phyloP scores from a whole-genome alignment of 2,888 invertebrate genomes.

The Catocala fraxini region DNA sequence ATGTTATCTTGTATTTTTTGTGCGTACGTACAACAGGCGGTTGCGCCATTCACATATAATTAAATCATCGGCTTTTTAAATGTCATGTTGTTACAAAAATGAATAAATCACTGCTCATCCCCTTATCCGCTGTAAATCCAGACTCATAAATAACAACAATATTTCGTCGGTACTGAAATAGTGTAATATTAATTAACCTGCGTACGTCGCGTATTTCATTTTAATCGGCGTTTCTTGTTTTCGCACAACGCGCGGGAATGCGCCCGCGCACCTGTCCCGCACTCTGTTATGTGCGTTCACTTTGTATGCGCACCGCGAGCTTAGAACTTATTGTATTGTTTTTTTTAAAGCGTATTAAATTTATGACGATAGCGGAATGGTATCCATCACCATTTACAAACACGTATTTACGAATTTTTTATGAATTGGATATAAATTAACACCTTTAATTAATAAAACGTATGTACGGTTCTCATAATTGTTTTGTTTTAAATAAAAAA shows the following conservation, averaged over 20 bases:
- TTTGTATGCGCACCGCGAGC: constrained; percentile 58
- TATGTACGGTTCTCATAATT: no score
- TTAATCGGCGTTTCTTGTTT: constrained; percentile 77
- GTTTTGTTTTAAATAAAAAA: no score
- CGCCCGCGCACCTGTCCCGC: constrained; percentile 75
- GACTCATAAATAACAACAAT: constrained; percentile 81
- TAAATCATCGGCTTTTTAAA: constrained; percentile 15
- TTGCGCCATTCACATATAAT: background rate
- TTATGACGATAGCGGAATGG: constrained; percentile 38
- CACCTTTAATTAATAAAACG: no score
- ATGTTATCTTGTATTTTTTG: background rate
- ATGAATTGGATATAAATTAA: constrained; percentile 15
- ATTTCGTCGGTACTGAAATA: constrained; percentile 72
- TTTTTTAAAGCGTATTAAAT: constrained; percentile 43
- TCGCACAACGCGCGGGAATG: constrained; percentile 73
- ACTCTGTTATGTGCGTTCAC: constrained; percentile 67
- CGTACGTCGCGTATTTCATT: constrained; percentile 74
- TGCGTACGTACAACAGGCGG: background rate
- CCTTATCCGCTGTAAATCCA: constrained; percentile 55
- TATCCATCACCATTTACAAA: background rate
- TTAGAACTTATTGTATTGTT: constrained; percentile 62
- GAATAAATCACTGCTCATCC: constrained; percentile 29
- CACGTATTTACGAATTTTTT: constrained; percentile 9
- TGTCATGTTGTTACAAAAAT: constrained; percentile 16
- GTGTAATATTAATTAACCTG: constrained; percentile 79